Evolutionary conservation across 1,140 invertebrate species (phyloP).

Genomic region (Phocides pigmalion): DNA sequence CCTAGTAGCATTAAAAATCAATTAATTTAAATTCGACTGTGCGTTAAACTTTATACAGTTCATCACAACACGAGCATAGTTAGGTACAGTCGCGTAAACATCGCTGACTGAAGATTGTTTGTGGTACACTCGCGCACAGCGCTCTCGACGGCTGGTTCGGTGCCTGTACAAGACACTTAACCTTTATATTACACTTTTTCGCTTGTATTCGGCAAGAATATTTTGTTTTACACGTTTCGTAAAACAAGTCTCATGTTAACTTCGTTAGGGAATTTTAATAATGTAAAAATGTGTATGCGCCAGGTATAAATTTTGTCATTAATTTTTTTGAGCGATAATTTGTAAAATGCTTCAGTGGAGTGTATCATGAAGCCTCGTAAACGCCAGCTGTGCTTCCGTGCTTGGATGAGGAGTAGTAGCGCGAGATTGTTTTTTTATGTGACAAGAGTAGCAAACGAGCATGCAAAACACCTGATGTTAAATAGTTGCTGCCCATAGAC

Average conservation of each 20-base stretch:
- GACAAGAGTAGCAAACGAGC: too few relatives aligned
- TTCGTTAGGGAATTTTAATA: slow-evolving; percentile 1
- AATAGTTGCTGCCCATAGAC: too few relatives aligned
- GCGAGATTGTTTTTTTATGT: too few relatives aligned
- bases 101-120: slow-evolving; percentile 14
- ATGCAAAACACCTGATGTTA: too few relatives aligned
- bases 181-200: slow-evolving; percentile 20
- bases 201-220: slow-evolving; percentile 23
- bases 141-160: slow-evolving; percentile 6
- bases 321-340: too few relatives aligned
- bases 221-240: slow-evolving; percentile 1
- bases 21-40: not conserved
- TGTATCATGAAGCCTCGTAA: too few relatives aligned
- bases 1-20: not conserved
- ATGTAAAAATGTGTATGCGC: not conserved
- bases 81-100: slow-evolving; percentile 16
- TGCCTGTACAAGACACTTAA: slow-evolving; percentile 22
- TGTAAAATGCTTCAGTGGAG: too few relatives aligned
- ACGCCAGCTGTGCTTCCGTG: too few relatives aligned
- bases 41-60: not conserved
- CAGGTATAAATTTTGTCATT: too few relatives aligned
- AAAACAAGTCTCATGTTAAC: slow-evolving; percentile 2
- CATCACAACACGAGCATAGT: not conserved
- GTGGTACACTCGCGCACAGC: slow-evolving; percentile 27
- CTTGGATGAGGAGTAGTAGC: too few relatives aligned